Base-by-base conservation (phyloP, 2,888 invertebrate genomes). In the Tetheella fluctuosa region DNA sequence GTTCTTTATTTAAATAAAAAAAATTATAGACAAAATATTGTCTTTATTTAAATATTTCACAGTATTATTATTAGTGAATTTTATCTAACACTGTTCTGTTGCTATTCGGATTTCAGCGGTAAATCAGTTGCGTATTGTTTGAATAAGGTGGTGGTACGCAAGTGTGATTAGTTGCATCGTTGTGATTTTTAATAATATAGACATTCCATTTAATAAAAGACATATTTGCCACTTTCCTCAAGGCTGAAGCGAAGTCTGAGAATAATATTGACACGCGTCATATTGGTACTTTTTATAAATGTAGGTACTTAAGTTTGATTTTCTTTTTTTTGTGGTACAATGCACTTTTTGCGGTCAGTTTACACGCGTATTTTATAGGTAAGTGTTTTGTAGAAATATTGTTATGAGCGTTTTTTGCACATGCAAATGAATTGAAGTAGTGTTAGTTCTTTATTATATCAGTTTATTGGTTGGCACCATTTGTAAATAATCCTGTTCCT, bases 191-290 rank as follows among this genome's bases (percentile, higher is more conserved):
- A 17, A 71, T 79, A 70, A 80, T 79, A 73, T 77, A 87, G 75
- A 91, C 91, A 92, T 92, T 92, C 91, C 91, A 91, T 81, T 79
- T 76, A 73, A 61, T 74, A 79, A 86, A 88, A 89, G 87, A 89
- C 85, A 84, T 80, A 79, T 79, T 85, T 84, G 85, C 85, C 85
- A 82, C 81, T 79, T 73, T 78, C 68, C 74, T 73, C 59, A 87
- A 90, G 91, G 85, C 90, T 89, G 89, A 87, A 73, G 60, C 55
- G 60, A 83, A 89, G 90, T 88, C 89, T 88, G 87, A 86, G 63
- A 70, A 64, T 73, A 39, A 59, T 63, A 57, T 69, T 48, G 48
- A 48, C 48, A 20, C 48, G 8, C 20, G 48, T 48, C 39, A 39
- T 48, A 28, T 67, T 62, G 70, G 71, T 81, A 82, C 79, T 80